Percentiles rank a stretch among this genome's conserved stretches.
phyloP scores from a whole-genome alignment of 2,113 vertebrate species.

The Pseudopodoces humilis region DNA sequence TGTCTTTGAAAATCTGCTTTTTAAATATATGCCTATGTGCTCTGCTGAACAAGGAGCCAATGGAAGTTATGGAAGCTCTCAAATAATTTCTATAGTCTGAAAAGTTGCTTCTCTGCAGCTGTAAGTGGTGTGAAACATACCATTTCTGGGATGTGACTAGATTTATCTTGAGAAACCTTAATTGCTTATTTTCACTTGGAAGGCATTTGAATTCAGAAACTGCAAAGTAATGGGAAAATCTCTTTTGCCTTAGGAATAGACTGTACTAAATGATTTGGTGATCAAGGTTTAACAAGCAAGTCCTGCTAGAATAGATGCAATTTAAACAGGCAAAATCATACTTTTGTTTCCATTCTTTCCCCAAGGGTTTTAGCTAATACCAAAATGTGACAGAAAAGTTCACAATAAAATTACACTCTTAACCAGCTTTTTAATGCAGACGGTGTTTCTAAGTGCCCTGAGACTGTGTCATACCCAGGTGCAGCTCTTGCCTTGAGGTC shows the following conservation, averaged over 20 bases:
- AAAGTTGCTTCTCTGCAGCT: not conserved
- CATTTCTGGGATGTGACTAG: not conserved
- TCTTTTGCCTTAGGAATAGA: not conserved
- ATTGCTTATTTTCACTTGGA: not conserved
- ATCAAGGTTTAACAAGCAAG: not conserved
- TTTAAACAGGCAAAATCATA: not conserved
- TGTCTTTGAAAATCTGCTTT: not conserved
- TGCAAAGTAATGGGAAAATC: not conserved
- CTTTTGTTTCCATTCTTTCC: not conserved
- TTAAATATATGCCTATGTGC: not conserved
- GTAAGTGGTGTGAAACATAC: not conserved
- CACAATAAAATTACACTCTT: not conserved
- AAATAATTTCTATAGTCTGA: not conserved
- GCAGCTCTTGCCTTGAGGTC: constrained; percentile 28
- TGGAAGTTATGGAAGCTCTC: not conserved
- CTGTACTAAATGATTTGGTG: not conserved
- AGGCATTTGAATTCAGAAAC: not conserved
- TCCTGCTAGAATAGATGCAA: not conserved
- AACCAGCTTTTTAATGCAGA: not conserved
- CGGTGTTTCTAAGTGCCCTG: accelerated
- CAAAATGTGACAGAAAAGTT: not conserved
- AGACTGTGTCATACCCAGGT: not conserved
- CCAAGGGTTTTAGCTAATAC: not conserved
- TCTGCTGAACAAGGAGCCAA: not conserved
- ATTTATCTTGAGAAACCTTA: not conserved